Conservation (phyloP, 2,113 vertebrate species). For the Gavia stellata region DNA sequence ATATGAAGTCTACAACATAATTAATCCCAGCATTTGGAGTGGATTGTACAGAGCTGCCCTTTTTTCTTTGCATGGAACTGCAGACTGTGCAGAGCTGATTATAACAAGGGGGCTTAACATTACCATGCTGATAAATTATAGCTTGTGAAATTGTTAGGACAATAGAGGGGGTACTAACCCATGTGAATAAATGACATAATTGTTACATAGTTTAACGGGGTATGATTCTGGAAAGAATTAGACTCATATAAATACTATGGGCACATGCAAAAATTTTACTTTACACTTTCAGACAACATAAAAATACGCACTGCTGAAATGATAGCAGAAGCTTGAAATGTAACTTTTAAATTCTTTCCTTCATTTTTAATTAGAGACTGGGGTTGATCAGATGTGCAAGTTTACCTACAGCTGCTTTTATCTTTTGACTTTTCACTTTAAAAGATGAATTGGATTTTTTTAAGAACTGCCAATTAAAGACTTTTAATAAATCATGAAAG, state of each 20-base stretch:
- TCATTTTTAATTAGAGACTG: neutral
- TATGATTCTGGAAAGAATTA: neutral
- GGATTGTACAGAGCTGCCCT: neutral
- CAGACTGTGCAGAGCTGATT: neutral
- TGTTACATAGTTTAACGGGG: neutral
- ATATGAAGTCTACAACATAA: constrained; percentile 9
- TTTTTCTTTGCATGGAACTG: neutral
- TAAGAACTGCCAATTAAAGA: constrained; percentile 1
- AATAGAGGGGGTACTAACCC: neutral
- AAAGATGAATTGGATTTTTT: neutral
- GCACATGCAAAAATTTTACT: neutral
- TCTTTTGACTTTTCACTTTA: constrained; percentile 20
- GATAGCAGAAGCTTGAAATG: neutral
- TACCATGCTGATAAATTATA: neutral
- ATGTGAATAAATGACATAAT: neutral
- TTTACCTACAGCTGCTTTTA: neutral
- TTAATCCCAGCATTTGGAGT: constrained; percentile 19
- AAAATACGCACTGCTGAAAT: neutral
- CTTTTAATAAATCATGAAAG: neutral
- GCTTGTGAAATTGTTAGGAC: neutral
- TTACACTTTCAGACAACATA: neutral
- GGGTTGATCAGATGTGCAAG: neutral
- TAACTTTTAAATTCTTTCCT: neutral
- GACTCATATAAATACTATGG: neutral
- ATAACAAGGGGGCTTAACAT: neutral